Conservation (phyloP, 1,140 invertebrate genomes). For the Drepana arcuata region DNA sequence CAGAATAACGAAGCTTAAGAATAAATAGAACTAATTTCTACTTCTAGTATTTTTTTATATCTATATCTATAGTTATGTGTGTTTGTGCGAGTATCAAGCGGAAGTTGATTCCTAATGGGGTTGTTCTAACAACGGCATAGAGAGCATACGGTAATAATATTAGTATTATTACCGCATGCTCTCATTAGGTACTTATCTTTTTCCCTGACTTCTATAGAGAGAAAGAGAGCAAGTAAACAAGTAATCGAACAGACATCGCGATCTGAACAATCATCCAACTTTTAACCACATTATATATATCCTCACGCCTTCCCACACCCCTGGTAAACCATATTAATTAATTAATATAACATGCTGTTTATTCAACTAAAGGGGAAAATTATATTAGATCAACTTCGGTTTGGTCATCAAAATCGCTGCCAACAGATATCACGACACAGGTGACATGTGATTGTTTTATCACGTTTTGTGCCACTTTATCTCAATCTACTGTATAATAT, state of each 20-base stretch:
- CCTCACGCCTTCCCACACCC: background rate
- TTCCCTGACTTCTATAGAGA: no score
- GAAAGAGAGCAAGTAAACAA: background rate
- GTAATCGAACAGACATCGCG: background rate
- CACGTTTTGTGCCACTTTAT: constrained; percentile 3
- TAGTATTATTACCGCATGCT: no score
- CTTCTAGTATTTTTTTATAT: no score
- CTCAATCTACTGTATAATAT: background rate
- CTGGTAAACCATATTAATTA: background rate
- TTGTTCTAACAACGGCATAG: no score
- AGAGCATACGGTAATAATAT: no score
- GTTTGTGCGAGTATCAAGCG: no score
- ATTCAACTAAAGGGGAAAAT: background rate
- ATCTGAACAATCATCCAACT: background rate
- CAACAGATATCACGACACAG: background rate
- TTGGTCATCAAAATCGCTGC: background rate
- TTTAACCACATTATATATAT: background rate
- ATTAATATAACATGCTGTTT: background rate
- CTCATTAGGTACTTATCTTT: no score
- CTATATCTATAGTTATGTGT: no score
- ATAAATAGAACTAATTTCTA: no score
- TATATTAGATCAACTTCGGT: background rate
- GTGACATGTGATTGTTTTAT: constrained; percentile 8
- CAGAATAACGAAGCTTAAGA: no score
- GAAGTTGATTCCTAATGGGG: no score